Conservation (phyloP, 2,797 vertebrate species). For the Semaprochilodus insignis region DNA sequence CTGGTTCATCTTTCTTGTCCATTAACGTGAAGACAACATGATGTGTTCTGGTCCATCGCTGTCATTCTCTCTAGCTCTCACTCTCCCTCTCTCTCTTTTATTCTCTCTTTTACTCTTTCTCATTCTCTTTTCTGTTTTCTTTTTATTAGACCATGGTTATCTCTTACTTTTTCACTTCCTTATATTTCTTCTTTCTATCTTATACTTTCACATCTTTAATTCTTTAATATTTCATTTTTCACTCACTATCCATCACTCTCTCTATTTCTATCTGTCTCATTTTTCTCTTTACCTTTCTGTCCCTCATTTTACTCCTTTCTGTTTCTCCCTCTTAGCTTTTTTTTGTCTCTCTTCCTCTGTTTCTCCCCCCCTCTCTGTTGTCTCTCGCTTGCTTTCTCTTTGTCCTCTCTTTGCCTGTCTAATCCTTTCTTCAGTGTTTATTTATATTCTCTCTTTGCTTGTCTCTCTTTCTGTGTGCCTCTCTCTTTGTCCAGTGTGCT, state of each 20-base stretch:
- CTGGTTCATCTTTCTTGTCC: slow-evolving; percentile 53
- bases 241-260: not conserved
- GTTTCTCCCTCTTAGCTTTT: not conserved
- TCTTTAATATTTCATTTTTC: not conserved
- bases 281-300: not conserved
- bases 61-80: slow-evolving; percentile 20
- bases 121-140: slow-evolving; percentile 2
- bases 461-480: no score
- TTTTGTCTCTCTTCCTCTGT: no score
- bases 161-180: not conserved
- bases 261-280: not conserved
- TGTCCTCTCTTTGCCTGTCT: no score
- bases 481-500: no score
- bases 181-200: slow-evolving; percentile 35
- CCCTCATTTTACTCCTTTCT: not conserved
- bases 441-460: no score
- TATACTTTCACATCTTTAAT: slow-evolving; percentile 42
- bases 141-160: slow-evolving; percentile 9
- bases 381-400: no score
- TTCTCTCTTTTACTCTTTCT: slow-evolving; percentile 10
- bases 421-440: no score
- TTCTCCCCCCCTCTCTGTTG: no score
- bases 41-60: slow-evolving; percentile 37
- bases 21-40: slow-evolving; percentile 47
- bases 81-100: slow-evolving; percentile 11